A percentile compares a stretch with the other conserved stretches of the same genome.
Conservation (phyloP, 2,888 invertebrate species). For the Drosophila neutralis region DNA sequence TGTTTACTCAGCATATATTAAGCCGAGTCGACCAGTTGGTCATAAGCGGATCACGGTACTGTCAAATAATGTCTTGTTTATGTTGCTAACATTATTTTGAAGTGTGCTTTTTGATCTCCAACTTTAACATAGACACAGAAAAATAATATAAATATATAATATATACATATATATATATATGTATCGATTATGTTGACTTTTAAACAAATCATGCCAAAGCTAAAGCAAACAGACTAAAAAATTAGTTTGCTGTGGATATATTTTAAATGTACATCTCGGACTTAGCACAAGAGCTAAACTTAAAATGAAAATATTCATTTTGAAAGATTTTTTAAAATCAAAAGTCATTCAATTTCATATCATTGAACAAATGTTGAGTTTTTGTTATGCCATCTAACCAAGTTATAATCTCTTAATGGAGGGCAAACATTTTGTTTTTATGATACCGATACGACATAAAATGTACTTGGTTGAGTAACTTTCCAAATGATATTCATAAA, state of each 20-base stretch:
- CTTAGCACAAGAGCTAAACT: background rate
- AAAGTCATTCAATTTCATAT: background rate
- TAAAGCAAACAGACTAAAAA: background rate
- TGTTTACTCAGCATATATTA: conserved; percentile 36
- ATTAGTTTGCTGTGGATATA: background rate
- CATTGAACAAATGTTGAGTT: background rate
- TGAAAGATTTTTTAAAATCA: background rate
- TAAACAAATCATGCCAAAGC: background rate
- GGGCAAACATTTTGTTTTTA: background rate
- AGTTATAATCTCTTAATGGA: conserved; percentile 2
- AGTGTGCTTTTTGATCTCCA: background rate
- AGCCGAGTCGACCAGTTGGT: conserved; percentile 29
- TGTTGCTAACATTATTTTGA: background rate
- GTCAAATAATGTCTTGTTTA: conserved; percentile 14
- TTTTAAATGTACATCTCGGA: background rate
- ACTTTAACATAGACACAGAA: background rate
- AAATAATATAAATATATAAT: background rate
- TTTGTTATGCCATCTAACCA: background rate
- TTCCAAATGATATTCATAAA: conserved; percentile 48
- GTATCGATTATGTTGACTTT: background rate
- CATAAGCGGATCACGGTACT: conserved; percentile 33
- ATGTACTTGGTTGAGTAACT: conserved; percentile 12
- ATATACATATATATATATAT: background rate
- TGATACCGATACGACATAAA: background rate
- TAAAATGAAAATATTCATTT: background rate